Percentiles rank a stretch among this genome's conserved stretches.
Evolutionary conservation across 92 coral and sea anemone species (phyloP).

Genomic region (Chrysogorgia sp.): DNA sequence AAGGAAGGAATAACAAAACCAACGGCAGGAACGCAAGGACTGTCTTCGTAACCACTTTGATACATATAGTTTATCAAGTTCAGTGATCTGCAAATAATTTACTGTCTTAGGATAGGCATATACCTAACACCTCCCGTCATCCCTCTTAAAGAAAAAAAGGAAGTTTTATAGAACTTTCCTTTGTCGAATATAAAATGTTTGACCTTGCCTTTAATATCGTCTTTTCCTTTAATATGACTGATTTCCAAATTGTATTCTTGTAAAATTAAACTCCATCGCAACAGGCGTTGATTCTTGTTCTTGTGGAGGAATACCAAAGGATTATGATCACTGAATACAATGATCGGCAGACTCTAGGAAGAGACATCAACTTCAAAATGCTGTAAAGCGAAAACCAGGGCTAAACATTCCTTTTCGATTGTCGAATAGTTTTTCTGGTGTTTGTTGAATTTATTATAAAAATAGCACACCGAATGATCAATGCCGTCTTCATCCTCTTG

Average conservation of each 20-base stretch:
- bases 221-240: slow-evolving; percentile 57
- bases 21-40: too few relatives aligned
- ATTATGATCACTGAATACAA: slow-evolving; percentile 40
- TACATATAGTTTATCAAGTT: too few relatives aligned
- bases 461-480: slow-evolving; percentile 46
- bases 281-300: slow-evolving; percentile 1
- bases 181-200: too few relatives aligned
- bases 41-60: too few relatives aligned
- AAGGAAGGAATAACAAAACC: too few relatives aligned
- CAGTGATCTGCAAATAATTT: too few relatives aligned
- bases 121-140: too few relatives aligned
- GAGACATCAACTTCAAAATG: background rate
- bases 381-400: background rate
- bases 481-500: slow-evolving; percentile 54
- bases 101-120: too few relatives aligned
- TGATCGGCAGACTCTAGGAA: slow-evolving; percentile 3
- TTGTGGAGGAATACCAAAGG: slow-evolving; percentile 37
- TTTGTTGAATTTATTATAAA: slow-evolving; percentile 39
- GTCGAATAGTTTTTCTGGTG: background rate
- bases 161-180: too few relatives aligned
- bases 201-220: slow-evolving; percentile 39
- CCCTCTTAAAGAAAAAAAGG: too few relatives aligned
- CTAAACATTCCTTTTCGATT: background rate
- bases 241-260: slow-evolving; percentile 57
- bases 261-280: slow-evolving; percentile 52